A percentile compares a stretch with the other conserved stretches of the same genome.
These are phyloP conservation scores for Sipha maydis DNA, from an alignment of 2,888 invertebrate genomes.

Conservation along the genomic window DNA sequence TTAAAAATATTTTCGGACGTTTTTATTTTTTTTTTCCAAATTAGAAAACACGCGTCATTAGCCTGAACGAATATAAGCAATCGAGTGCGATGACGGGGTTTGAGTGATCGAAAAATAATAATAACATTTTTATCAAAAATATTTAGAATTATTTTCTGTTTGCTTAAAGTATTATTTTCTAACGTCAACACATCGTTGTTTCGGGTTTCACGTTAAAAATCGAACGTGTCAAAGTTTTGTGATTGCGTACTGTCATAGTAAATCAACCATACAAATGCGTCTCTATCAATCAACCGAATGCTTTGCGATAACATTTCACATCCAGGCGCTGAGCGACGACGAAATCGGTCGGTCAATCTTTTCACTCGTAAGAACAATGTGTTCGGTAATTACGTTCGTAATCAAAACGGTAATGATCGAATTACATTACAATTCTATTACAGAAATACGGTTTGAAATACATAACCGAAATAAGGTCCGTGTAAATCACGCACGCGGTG, in stretches of 20 bases:
- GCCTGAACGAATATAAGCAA: too few species aligned
- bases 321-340: background rate
- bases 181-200: background rate
- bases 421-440: too few species aligned
- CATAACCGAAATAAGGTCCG: too few species aligned
- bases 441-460: too few species aligned
- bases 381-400: background rate
- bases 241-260: background rate
- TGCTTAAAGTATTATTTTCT: background rate
- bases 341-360: background rate
- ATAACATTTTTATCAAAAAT: too few species aligned
- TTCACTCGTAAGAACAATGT: background rate
- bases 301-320: background rate
- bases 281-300: background rate
- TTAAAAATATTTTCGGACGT: too few species aligned
- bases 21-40: too few species aligned
- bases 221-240: background rate
- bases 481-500: too few species aligned
- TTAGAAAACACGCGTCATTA: too few species aligned
- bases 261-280: background rate
- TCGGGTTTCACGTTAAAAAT: background rate
- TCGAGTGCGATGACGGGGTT: too few species aligned
- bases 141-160: too few species aligned
- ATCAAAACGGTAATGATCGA: background rate
- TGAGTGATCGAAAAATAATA: too few species aligned